Evolutionary conservation across 2,113 vertebrate species (phyloP).

Genomic region (Cairina moschata): DNA sequence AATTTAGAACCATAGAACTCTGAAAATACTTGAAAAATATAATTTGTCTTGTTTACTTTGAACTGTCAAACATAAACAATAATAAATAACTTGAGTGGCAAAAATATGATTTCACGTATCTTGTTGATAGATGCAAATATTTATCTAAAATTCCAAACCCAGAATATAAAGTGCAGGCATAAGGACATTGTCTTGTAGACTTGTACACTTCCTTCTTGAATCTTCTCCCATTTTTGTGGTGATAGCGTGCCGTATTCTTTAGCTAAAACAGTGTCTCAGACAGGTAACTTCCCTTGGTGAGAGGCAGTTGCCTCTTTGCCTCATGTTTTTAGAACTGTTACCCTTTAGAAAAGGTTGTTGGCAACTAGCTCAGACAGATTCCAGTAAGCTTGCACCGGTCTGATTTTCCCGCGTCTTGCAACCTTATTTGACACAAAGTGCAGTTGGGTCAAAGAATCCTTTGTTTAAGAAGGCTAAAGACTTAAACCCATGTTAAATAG

Average conservation of each 20-base stretch:
- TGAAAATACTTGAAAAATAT: background rate
- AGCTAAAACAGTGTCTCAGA: background rate
- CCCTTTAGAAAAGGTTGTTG: background rate
- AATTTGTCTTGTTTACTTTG: background rate
- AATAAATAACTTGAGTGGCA: background rate
- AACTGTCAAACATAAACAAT: background rate
- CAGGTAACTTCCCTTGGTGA: background rate
- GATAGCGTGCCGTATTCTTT: background rate
- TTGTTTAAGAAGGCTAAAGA: background rate
- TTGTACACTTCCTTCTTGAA: background rate
- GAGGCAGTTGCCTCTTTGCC: background rate
- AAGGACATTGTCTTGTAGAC: background rate
- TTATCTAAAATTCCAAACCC: background rate
- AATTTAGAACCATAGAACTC: background rate
- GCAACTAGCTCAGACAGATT: background rate
- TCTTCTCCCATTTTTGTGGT: background rate
- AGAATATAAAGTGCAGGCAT: background rate
- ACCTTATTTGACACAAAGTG: background rate
- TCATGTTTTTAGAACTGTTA: background rate
- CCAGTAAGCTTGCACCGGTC: background rate
- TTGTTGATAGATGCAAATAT: background rate
- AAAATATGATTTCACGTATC: background rate
- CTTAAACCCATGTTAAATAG: background rate
- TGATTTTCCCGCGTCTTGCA: background rate
- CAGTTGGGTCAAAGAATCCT: background rate